These are phyloP conservation scores for Drosophila kohkoa DNA, from an alignment of 1,140 invertebrate genomes.

Conservation along the genomic window DNA sequence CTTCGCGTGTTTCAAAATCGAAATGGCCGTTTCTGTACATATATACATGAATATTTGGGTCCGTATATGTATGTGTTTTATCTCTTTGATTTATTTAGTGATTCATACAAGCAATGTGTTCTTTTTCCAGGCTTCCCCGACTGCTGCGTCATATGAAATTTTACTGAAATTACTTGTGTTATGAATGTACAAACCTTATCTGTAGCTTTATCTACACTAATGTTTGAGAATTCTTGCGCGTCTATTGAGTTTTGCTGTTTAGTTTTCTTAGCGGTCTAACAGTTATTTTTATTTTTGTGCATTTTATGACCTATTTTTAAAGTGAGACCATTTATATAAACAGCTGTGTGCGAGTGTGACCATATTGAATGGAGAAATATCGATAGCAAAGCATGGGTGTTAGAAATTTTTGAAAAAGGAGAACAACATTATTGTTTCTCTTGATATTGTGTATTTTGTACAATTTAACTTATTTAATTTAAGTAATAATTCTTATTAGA, in stretches of 20 bases:
- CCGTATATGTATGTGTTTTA: slow-evolving; percentile 4
- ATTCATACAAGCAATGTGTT: slow-evolving; percentile 30
- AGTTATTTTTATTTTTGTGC: slow-evolving; percentile 20
- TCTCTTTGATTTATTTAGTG: slow-evolving; percentile 19
- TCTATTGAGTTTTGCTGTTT: neutral
- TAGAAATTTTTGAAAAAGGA: no score
- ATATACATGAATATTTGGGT: neutral
- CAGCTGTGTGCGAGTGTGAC: slow-evolving; percentile 27
- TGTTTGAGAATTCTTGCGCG: neutral
- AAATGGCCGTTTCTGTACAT: neutral
- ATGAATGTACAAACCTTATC: slow-evolving; percentile 41
- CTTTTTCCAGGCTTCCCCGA: slow-evolving; percentile 27
- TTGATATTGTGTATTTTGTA: no score
- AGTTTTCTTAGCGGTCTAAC: neutral
- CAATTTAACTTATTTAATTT: no score
- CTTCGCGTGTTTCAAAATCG: neutral
- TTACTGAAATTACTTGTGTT: neutral
- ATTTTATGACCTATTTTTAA: slow-evolving; percentile 1
- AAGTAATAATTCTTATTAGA: no score
- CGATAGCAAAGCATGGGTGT: no score
- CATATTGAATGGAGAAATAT: neutral
- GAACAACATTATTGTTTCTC: no score
- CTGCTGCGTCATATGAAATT: slow-evolving; percentile 41
- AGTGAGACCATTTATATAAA: neutral
- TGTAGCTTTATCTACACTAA: neutral